Evolutionary conservation across 2,888 invertebrate species (phyloP).

Genomic region (Pyrocoelia pectoralis): DNA sequence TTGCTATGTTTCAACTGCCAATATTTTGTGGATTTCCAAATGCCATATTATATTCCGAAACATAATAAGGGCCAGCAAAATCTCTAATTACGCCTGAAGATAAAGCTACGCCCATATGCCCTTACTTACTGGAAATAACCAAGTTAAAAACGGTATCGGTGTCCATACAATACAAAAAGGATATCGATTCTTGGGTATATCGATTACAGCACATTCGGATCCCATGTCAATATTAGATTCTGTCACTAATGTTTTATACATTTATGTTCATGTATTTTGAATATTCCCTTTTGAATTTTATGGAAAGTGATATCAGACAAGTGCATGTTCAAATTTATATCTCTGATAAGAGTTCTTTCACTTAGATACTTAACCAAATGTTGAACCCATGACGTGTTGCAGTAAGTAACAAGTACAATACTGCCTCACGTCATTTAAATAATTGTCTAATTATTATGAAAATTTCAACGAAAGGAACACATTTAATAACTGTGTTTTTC

Average conservation of each 20-base stretch:
- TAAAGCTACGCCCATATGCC: slow-evolving; percentile 96
- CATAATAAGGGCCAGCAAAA: slow-evolving; percentile 96
- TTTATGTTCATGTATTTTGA: slow-evolving; percentile 7
- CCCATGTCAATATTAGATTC: slow-evolving; percentile 15
- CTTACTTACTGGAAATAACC: slow-evolving; percentile 96
- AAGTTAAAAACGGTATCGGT: slow-evolving; percentile 91
- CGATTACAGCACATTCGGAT: slow-evolving; percentile 56
- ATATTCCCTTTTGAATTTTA: too few relatives aligned
- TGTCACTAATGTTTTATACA: slow-evolving; percentile 9
- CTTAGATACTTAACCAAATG: too few relatives aligned
- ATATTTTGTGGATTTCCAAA: slow-evolving; percentile 90
- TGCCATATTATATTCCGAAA: slow-evolving; percentile 91
- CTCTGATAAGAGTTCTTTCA: too few relatives aligned
- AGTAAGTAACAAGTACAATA: too few relatives aligned
- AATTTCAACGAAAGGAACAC: too few relatives aligned
- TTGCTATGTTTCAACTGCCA: slow-evolving; percentile 80
- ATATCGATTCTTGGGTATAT: slow-evolving; percentile 70
- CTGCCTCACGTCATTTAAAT: too few relatives aligned
- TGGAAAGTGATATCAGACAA: too few relatives aligned
- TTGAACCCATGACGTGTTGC: too few relatives aligned
- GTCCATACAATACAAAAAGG: slow-evolving; percentile 97
- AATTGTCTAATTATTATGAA: too few relatives aligned
- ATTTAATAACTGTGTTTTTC: too few relatives aligned
- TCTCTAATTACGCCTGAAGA: slow-evolving; percentile 93
- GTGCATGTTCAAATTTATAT: too few relatives aligned